Evolutionary conservation across 2,888 invertebrate species (phyloP), one percentile per base, ranked within the genome.

Genomic region (Agrochola lota): DNA sequence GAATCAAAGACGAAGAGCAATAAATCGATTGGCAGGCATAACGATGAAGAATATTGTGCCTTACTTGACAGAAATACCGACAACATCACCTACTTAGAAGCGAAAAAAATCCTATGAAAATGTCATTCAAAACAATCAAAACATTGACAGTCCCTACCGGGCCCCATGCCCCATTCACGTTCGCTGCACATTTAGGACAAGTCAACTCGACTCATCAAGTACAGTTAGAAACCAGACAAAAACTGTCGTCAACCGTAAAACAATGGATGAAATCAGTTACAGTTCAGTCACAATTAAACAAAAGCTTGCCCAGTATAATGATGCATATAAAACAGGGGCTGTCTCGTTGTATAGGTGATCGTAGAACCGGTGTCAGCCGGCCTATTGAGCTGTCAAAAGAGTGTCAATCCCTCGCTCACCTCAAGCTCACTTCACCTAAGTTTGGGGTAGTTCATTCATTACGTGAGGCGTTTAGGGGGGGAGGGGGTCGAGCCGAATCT

Each of bases 181-280:
- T 35, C 11, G 5, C 0, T 81, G 85, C 73, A 74, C 74, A 83
- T 85, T 71, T 64, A 71, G 83, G 11, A 40, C 85, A 49, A 60
- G 9, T 62, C n/a, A 60, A 59, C 71, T 35, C 15, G 20, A 46
- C 49, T 66, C 75, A 73, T 75, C 57, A 74, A 17, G 15, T 40
- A 71, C 85, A 67, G 74, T 81, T 80, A 78, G 7, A 49, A 15
- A 12, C 40, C 64, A 64, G 30, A 71, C 43, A 71, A 74, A 68
- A 79, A 74, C 57, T 26, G 57, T 77, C 63, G 8, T 11, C 11
- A 23, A 20, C 20, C 9, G 30, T 83, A 7, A 80, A 80, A 80
- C 83, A 80, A 80, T 68, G 55, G 23, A 83, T 66, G 52, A 20
- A 66, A 55, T 82, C 35, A 40, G 82, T 20, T 17, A n/a, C 35